Evolutionary conservation across 2,113 vertebrate genomes (phyloP).

Genomic region (Bujurquina vittata): DNA sequence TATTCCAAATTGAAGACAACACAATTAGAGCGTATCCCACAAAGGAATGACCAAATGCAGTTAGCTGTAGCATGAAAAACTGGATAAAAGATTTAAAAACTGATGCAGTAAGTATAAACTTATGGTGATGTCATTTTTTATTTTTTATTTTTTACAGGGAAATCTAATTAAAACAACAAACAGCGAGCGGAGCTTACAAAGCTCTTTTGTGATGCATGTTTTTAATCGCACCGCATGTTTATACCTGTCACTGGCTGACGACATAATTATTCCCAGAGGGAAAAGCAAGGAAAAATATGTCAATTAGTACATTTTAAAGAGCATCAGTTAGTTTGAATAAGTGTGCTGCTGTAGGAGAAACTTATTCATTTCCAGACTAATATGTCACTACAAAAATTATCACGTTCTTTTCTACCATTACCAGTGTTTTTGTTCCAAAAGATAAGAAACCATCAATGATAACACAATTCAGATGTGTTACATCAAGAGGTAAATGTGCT

Average conservation of each 20-base stretch:
- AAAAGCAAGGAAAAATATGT: conserved; percentile 47
- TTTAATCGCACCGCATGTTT: conserved; percentile 39
- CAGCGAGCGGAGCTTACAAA: conserved; percentile 5
- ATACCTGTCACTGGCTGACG: conserved; percentile 56
- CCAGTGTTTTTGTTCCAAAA: background rate
- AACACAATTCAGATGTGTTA: background rate
- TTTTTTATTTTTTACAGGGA: background rate
- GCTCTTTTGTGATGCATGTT: conserved; percentile 44
- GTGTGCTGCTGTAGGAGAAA: conserved; percentile 28
- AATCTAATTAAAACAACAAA: conserved; percentile 44
- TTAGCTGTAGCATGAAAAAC: background rate
- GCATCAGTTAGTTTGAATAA: conserved; percentile 44
- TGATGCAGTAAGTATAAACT: background rate
- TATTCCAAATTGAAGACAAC: background rate
- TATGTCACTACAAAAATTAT: conserved; percentile 4
- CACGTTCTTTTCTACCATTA: background rate
- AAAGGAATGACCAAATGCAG: background rate
- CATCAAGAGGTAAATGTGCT: background rate
- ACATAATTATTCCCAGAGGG: conserved; percentile 60
- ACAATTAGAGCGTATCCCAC: background rate
- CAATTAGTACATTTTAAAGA: conserved; percentile 65
- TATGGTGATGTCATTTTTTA: background rate
- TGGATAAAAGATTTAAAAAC: background rate
- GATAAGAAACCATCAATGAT: conserved; percentile 16
- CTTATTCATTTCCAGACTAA: conserved; percentile 35